phyloP scores from a whole-genome alignment of 2,113 vertebrate genomes.

The Thermophis baileyi region DNA sequence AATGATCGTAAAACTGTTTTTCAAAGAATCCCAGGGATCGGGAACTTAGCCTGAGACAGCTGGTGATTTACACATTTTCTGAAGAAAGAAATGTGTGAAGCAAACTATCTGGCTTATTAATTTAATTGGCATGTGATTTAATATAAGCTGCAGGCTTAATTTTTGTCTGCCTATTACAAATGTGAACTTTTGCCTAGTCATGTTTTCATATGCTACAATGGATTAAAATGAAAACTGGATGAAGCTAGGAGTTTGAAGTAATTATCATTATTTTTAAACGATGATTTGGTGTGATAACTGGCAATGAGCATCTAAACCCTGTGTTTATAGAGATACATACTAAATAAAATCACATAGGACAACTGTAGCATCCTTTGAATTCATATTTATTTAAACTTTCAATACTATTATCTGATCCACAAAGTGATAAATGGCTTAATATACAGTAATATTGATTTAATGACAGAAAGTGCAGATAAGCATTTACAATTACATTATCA shows the following conservation, averaged over 20 bases:
- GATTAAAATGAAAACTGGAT: conserved; percentile 4
- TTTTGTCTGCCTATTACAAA: neutral
- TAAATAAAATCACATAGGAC: neutral
- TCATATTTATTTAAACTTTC: neutral
- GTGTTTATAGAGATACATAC: neutral
- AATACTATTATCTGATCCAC: neutral
- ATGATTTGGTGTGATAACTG: neutral
- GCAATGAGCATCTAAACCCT: neutral
- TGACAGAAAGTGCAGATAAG: neutral
- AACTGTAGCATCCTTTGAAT: conserved; percentile 14
- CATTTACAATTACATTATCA: conserved; percentile 19
- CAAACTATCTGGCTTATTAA: neutral
- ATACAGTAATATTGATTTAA: conserved; percentile 7
- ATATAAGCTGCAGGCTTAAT: neutral
- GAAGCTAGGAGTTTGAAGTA: neutral
- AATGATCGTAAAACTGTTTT: neutral
- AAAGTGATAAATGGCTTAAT: conserved; percentile 13
- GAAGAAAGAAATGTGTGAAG: neutral
- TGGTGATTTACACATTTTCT: neutral
- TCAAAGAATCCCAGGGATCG: neutral
- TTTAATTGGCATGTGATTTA: neutral
- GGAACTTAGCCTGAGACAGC: neutral
- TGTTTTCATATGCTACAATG: neutral
- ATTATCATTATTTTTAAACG: neutral
- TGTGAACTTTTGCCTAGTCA: neutral